phyloP scores from a whole-genome alignment of 1,140 invertebrate species.

The Achatina immaculata region DNA sequence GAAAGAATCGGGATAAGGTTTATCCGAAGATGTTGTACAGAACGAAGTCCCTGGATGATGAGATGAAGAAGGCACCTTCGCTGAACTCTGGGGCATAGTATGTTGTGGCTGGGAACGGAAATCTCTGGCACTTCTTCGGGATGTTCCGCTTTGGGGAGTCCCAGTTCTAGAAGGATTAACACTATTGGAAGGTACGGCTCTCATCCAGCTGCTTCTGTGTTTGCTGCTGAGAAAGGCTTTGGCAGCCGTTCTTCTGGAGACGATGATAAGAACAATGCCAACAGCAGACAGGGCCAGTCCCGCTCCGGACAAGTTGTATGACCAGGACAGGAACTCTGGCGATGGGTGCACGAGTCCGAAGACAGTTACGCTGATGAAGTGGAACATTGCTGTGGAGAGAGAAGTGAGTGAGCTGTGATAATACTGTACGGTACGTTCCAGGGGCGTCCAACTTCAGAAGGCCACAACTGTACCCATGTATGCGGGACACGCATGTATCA shows the following conservation, averaged over 20 bases:
- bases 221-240: not conserved
- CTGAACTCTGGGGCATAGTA: not conserved
- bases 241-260: conserved; percentile 8
- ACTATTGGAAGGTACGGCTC: not conserved
- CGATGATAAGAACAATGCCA: not conserved
- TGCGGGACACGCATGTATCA: too few relatives aligned
- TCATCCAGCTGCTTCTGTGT: not conserved
- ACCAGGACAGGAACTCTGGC: conserved; percentile 5
- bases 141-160: not conserved
- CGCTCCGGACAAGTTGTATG: conserved; percentile 7
- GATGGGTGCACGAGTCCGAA: not conserved
- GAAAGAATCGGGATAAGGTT: too few relatives aligned
- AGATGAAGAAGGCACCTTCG: too few relatives aligned
- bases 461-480: too few relatives aligned
- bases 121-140: not conserved
- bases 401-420: too few relatives aligned
- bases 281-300: not conserved
- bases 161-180: not conserved
- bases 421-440: too few relatives aligned
- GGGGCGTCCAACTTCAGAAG: too few relatives aligned
- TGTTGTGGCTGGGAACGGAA: not conserved
- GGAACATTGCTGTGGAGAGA: conserved; percentile 1
- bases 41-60: too few relatives aligned
- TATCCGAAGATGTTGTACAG: too few relatives aligned
- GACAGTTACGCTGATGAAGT: not conserved